Percentiles rank a stretch among this genome's conserved stretches.
phyloP scores from a whole-genome alignment of 2,888 invertebrate genomes.

The Callyntrura sp. region DNA sequence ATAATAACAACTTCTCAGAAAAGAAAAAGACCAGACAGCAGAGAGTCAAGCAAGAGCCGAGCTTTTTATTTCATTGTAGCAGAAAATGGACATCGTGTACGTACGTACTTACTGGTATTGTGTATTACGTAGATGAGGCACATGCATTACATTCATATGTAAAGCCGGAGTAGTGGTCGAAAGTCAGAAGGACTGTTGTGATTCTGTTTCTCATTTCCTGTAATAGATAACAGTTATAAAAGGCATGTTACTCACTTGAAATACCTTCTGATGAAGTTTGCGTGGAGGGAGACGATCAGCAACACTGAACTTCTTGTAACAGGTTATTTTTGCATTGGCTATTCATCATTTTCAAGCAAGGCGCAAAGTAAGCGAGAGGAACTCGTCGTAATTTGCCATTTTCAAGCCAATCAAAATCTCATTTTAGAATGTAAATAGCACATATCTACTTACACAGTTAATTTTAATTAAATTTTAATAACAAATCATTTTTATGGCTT shows the following conservation, averaged over 20 bases:
- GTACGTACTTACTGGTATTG: not conserved
- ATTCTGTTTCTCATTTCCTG: constrained; percentile 21
- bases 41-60: constrained; percentile 7
- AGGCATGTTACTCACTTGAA: not conserved
- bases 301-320: constrained; percentile 60
- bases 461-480: constrained; percentile 63
- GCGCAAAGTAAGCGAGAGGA: constrained; percentile 9
- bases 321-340: constrained; percentile 66
- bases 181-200: constrained; percentile 17
- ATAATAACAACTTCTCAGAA: constrained; percentile 47
- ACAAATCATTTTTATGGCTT: constrained; percentile 67
- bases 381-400: constrained; percentile 57
- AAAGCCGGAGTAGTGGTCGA: constrained; percentile 15
- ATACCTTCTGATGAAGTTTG: not conserved
- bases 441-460: constrained; percentile 51
- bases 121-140: not conserved
- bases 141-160: not conserved
- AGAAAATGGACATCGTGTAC: constrained; percentile 21
- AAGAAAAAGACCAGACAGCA: constrained; percentile 12
- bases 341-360: constrained; percentile 29
- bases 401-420: constrained; percentile 64
- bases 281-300: constrained; percentile 47
- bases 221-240: not conserved
- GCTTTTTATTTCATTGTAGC: constrained; percentile 23
- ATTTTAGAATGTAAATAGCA: constrained; percentile 58